Base-by-base conservation (phyloP, 2,888 invertebrate genomes). In the Phaonia tiefii region DNA sequence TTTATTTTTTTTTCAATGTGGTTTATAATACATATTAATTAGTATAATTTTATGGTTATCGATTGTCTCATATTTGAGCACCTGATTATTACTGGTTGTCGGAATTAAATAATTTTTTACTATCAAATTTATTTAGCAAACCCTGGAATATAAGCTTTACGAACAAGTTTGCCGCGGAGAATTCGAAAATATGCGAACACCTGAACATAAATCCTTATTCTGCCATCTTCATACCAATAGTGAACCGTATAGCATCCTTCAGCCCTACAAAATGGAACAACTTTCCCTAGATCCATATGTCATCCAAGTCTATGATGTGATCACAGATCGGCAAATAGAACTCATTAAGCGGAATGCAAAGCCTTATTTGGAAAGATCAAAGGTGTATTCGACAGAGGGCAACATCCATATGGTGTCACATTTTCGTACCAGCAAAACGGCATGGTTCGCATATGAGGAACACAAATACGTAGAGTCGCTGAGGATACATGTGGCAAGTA, bases 371-470 rank as follows among this genome's bases (percentile, higher is more conserved):
- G 85, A 86, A 56, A 81, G 93, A 91, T 89, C 89, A 0, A 82
- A 84, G 37, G 88, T 98, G 84, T 97, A 97, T 0, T 96, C 96
- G 0, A 93, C 95, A 86, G 91, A 97, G 76, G 96, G 96, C 85
- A 25, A 22, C 2, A 5, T 8, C 25, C 11, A 42, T 4, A 22
- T 11, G 0, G 89, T 92, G 7, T 93, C 86, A 1, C 74, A 96
- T 96, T 60, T 94, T 95, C 89, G 92, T 96, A 86, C 97, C 95
- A 89, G 92, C 91, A 82, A 94, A 92, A 76, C 91, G 88, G 80
- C 94, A 91, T 89, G 91, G 93, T 86, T 94, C 5, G 79, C 84
- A 1, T 90, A 89, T 25, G 13, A 67, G 0, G 20, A 69, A 13
- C 85, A 86, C 58, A 79, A 81, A 0, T 74, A 80, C 4, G 78